Evolutionary conservation across 2,113 vertebrate species (phyloP).

Genomic region (Xenopus borealis): DNA sequence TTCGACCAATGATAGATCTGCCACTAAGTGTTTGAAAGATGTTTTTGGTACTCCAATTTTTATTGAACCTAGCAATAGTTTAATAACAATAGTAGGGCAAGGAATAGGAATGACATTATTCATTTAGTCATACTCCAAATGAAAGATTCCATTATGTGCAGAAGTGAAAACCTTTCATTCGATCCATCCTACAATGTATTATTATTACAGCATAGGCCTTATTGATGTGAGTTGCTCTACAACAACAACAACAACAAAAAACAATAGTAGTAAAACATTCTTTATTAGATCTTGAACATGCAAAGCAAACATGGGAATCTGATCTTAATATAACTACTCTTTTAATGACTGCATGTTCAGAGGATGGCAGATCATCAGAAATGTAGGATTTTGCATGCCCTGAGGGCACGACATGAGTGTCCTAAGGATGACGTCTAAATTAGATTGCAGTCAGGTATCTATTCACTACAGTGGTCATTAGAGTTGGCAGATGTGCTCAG

Average conservation of each 20-base stretch:
- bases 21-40: too few species aligned
- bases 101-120: too few species aligned
- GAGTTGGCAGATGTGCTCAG: slow-evolving; percentile 67
- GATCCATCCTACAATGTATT: too few species aligned
- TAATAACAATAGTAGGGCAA: neutral
- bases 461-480: slow-evolving; percentile 67
- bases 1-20: too few species aligned
- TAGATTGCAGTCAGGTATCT: slow-evolving; percentile 74
- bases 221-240: too few species aligned
- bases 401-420: slow-evolving; percentile 69
- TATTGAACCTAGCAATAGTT: too few species aligned
- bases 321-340: slow-evolving; percentile 65
- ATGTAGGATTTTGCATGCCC: slow-evolving; percentile 66
- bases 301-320: slow-evolving; percentile 48
- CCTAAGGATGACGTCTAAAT: slow-evolving; percentile 81
- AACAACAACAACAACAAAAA: too few species aligned
- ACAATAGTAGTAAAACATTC: neutral
- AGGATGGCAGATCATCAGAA: slow-evolving; percentile 66
- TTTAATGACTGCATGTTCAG: slow-evolving; percentile 70
- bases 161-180: neutral
- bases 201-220: too few species aligned
- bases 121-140: neutral
- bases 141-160: neutral
- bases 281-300: neutral
- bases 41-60: too few species aligned